Evolutionary conservation across 2,888 invertebrate genomes (phyloP).

Genomic region (Hirudinaria manillensis): DNA sequence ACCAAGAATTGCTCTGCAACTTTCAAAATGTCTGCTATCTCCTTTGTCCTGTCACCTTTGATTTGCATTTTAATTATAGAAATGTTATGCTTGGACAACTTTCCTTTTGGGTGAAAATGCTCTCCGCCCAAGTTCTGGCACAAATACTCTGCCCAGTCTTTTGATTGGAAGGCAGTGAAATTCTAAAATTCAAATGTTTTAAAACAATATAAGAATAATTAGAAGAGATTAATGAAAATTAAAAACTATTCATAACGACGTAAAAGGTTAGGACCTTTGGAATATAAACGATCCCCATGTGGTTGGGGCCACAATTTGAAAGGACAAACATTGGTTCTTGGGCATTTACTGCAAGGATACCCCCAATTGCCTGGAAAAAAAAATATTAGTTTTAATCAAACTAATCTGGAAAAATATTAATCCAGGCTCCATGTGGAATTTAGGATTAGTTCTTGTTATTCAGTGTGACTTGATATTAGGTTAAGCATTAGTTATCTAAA

Average conservation of each 20-base stretch:
- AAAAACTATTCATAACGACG: too few species aligned
- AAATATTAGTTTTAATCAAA: not conserved
- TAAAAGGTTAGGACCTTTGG: conserved; percentile 20
- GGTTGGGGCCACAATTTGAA: not conserved
- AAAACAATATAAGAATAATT: not conserved
- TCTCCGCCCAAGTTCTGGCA: conserved; percentile 30
- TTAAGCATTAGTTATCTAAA: too few species aligned
- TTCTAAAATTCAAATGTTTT: conserved; percentile 11
- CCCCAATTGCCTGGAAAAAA: conserved; percentile 21
- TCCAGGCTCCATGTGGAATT: too few species aligned
- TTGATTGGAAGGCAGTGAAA: conserved; percentile 16
- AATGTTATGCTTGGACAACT: conserved; percentile 34
- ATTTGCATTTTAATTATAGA: conserved; percentile 27
- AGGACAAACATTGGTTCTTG: conserved; percentile 14
- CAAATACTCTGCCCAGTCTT: conserved; percentile 31
- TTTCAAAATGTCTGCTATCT: not conserved
- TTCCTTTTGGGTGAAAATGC: conserved; percentile 35
- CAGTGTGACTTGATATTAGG: too few species aligned
- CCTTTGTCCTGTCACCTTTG: not conserved
- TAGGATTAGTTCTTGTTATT: too few species aligned
- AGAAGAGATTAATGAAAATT: too few species aligned
- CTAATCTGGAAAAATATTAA: too few species aligned
- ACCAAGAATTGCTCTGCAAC: not conserved
- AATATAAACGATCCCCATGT: conserved; percentile 23
- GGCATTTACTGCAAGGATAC: conserved; percentile 9